Conservation (phyloP, 2,888 invertebrate genomes). For the Euproctis similis region DNA sequence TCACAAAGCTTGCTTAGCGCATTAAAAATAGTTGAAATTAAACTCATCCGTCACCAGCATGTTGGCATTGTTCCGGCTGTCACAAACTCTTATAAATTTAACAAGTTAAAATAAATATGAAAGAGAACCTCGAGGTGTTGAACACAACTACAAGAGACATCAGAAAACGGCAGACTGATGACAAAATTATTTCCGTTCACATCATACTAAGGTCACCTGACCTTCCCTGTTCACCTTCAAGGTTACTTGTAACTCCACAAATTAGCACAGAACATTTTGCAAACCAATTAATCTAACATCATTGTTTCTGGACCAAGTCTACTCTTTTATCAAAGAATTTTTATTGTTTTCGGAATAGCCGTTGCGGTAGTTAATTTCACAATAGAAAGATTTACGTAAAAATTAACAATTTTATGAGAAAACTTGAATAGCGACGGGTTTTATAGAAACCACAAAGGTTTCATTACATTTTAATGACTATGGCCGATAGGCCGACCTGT, state of each 20-base stretch:
- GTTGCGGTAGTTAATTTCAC: slow-evolving; percentile 5
- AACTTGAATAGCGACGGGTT: not conserved
- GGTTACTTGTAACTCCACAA: slow-evolving; percentile 15
- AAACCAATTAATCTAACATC: slow-evolving; percentile 17
- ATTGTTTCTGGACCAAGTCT: slow-evolving; percentile 9
- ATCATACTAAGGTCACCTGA: slow-evolving; percentile 9
- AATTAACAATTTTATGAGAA: slow-evolving; percentile 1
- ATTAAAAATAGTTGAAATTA: no score
- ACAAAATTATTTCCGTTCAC: slow-evolving; percentile 10
- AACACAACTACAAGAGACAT: slow-evolving; percentile 4
- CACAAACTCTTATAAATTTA: no score
- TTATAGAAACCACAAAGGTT: not conserved
- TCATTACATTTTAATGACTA: no score
- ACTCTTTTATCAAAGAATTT: slow-evolving; percentile 10
- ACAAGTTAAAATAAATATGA: no score
- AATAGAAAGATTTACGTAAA: slow-evolving; percentile 5
- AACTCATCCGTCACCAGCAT: no score
- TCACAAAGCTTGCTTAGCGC: no score
- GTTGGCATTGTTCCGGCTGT: no score
- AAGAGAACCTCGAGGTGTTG: not conserved
- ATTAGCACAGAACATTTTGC: slow-evolving; percentile 11
- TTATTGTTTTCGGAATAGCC: slow-evolving; percentile 10
- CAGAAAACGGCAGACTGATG: slow-evolving; percentile 8
- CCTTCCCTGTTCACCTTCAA: slow-evolving; percentile 13
- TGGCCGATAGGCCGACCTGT: no score